These are phyloP conservation scores for Porites cylindrica DNA, from an alignment of 92 coral and sea anemone genomes.

Conservation along the genomic window DNA sequence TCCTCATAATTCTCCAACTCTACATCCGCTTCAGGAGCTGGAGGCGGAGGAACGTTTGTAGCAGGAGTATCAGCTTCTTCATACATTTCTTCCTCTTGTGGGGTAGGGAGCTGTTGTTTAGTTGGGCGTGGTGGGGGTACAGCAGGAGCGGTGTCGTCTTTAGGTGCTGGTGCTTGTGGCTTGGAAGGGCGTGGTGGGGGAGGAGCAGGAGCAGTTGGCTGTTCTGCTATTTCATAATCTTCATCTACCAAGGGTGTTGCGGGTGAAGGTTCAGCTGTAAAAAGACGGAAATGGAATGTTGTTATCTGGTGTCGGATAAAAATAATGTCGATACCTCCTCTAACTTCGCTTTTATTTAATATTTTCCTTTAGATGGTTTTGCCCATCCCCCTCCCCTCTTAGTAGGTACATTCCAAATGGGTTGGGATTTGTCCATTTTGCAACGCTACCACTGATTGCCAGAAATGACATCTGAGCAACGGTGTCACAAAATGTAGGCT, in stretches of 20 bases:
- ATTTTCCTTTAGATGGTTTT: not conserved
- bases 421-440: too few relatives aligned
- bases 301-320: not conserved
- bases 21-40: slow-evolving; percentile 17
- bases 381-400: too few relatives aligned
- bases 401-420: too few relatives aligned
- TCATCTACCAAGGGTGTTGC: slow-evolving; percentile 22
- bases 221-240: slow-evolving; percentile 64
- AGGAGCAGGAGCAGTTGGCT: slow-evolving; percentile 12
- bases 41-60: not conserved
- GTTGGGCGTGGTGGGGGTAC: slow-evolving; percentile 46
- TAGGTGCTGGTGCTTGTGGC: slow-evolving; percentile 24
- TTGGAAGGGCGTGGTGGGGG: slow-evolving; percentile 48
- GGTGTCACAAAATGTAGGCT: too few relatives aligned
- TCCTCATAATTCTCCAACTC: slow-evolving; percentile 54
- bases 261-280: not conserved
- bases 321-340: not conserved
- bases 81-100: slow-evolving; percentile 43
- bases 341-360: not conserved
- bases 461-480: too few relatives aligned
- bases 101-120: slow-evolving; percentile 25
- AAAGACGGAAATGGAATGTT: not conserved
- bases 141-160: slow-evolving; percentile 7
- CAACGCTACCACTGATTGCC: too few relatives aligned
- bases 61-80: slow-evolving; percentile 40